Conservation (phyloP, 2,888 invertebrate species). For the Allolobophora icterica region DNA sequence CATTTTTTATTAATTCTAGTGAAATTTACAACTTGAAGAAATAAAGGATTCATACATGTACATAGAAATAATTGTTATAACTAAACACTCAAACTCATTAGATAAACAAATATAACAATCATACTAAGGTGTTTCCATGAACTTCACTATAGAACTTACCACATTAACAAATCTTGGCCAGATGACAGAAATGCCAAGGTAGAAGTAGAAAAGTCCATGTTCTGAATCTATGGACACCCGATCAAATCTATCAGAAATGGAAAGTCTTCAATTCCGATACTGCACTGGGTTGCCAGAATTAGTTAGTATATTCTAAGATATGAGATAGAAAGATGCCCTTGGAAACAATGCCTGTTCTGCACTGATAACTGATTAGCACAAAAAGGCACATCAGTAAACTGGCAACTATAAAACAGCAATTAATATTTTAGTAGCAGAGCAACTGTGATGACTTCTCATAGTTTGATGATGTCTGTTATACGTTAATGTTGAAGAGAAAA, state of each 20-base stretch:
- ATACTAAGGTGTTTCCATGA: not conserved
- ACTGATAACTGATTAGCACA: not conserved
- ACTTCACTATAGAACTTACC: conserved; percentile 44
- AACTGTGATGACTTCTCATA: not conserved
- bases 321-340: not conserved
- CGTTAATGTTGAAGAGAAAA: not conserved
- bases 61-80: not conserved
- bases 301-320: not conserved
- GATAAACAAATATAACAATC: not conserved
- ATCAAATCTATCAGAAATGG: conserved; percentile 52
- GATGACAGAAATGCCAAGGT: conserved; percentile 62
- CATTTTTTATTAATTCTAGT: too few species aligned
- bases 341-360: not conserved
- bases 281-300: not conserved
- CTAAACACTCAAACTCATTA: not conserved
- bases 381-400: not conserved
- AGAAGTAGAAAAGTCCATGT: conserved; percentile 63
- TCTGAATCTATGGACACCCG: conserved; percentile 63
- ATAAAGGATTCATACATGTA: not conserved
- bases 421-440: not conserved
- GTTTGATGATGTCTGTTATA: not conserved
- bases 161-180: conserved; percentile 60
- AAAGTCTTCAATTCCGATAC: not conserved
- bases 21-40: too few species aligned
- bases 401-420: not conserved